Base-by-base conservation (phyloP, 2,888 invertebrate species). In the Melanotus villosus region DNA sequence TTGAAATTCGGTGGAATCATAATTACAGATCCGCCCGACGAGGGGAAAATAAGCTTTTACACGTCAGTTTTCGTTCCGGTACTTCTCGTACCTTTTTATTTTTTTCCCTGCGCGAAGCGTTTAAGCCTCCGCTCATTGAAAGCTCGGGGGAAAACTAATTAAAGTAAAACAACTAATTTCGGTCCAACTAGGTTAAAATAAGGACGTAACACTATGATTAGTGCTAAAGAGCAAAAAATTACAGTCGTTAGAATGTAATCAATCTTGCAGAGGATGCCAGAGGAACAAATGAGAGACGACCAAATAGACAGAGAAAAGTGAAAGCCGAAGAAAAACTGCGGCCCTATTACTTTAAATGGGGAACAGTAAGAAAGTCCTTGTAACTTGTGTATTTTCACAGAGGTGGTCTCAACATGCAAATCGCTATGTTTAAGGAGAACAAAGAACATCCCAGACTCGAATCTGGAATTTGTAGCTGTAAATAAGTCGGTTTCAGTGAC, bases 231-330 rank as follows among this genome's bases (percentile, higher is more conserved):
- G 26, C 23, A 58, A 58, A 58, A 62, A 62, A 36, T 21, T 52
- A 38, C 16, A 32, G 62, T 62, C 62, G 62, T 62, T 62, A 62
- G 38, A 62, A 62, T 30, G 62, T 38, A 62, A 62, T 62, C 52
- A 52, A 62, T 62, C 62, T 50, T 62, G 18, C 14, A 19, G 7
- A 32, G 18, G 19, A 23, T 23, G 14, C 18, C 23, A 43, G 36
- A 14, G 36, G 50, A 23, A 62, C 52, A 62, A 62, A 50, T 38
- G 62, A 62, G n/a, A n/a, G 38, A 52, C 57, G 41, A 57, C 36
- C n/a, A 60, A 60, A 47, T 47, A 60, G 45, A 52, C 47, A 52
- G 38, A 36, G 50, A 52, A 38, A 47, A 52, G 26, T 18, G 16
- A 52, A 47, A 36, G 36, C 30, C 30, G 57, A 23, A 41, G 18